Percentiles rank a stretch among this genome's conserved stretches.
phyloP scores from a whole-genome alignment of 2,888 invertebrate genomes.

The Autographa pulchrina region DNA sequence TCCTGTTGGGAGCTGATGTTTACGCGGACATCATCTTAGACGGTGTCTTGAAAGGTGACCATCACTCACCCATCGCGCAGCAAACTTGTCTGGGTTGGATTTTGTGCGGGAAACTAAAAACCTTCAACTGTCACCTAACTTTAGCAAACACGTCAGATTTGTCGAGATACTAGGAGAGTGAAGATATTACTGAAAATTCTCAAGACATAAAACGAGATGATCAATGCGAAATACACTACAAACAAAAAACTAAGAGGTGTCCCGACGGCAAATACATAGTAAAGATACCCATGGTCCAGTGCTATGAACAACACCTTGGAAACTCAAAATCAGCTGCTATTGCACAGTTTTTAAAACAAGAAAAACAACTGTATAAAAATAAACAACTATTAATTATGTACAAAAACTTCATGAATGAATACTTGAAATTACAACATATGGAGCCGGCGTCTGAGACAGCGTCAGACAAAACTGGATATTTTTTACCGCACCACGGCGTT shows the following conservation, averaged over 20 bases:
- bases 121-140: conserved; percentile 21
- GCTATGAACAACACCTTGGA: conserved; percentile 10
- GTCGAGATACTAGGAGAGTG: conserved; percentile 25
- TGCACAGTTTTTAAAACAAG: too few species aligned
- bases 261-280: conserved; percentile 26
- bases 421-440: conserved; percentile 9
- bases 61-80: conserved; percentile 12
- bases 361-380: too few species aligned
- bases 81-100: conserved; percentile 34
- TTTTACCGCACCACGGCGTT: conserved; percentile 8
- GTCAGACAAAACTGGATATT: neutral
- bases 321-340: conserved; percentile 8
- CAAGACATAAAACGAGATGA: conserved; percentile 9
- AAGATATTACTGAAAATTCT: neutral
- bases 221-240: conserved; percentile 21
- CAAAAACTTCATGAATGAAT: too few species aligned
- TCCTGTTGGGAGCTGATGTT: conserved; percentile 19
- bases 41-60: too few species aligned
- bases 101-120: conserved; percentile 32
- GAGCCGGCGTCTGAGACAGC: neutral
- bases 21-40: conserved; percentile 6
- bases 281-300: conserved; percentile 9
- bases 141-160: neutral
- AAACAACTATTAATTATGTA: too few species aligned
- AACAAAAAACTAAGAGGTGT: conserved; percentile 7